Evolutionary conservation across 2,888 invertebrate genomes (phyloP).

Genomic region (Hirtodrosophila trivittata): DNA sequence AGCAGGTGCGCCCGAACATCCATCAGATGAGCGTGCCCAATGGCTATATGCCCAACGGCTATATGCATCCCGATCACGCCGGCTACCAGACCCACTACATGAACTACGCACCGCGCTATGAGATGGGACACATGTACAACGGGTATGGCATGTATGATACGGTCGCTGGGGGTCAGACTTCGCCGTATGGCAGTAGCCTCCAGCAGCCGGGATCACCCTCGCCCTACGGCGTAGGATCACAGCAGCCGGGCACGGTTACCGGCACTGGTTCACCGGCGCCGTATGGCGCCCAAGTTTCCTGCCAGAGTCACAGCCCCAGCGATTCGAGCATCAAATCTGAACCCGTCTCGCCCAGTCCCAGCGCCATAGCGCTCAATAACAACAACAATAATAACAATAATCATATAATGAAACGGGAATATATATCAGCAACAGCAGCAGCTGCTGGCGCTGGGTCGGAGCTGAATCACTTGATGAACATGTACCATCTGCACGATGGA

Average conservation of each 20-base stretch:
- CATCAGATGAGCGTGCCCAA: slow-evolving; percentile 93
- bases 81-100: slow-evolving; percentile 90
- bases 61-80: slow-evolving; percentile 90
- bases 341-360: slow-evolving; percentile 91
- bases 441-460: slow-evolving; percentile 85
- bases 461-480: slow-evolving; percentile 87
- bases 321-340: slow-evolving; percentile 95
- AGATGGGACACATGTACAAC: slow-evolving; percentile 92
- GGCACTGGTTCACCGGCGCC: slow-evolving; percentile 43
- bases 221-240: slow-evolving; percentile 85
- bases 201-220: slow-evolving; percentile 89
- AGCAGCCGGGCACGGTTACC: slow-evolving; percentile 43
- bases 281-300: slow-evolving; percentile 86
- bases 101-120: slow-evolving; percentile 92
- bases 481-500: slow-evolving; percentile 88
- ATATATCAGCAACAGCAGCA: slow-evolving; percentile 83
- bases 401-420: slow-evolving; percentile 88
- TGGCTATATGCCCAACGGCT: slow-evolving; percentile 98
- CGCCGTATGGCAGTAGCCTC: slow-evolving; percentile 88
- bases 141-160: slow-evolving; percentile 91
- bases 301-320: slow-evolving; percentile 92
- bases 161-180: slow-evolving; percentile 88
- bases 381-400: slow-evolving; percentile 79
- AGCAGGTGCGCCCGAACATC: slow-evolving; percentile 90
- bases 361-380: slow-evolving; percentile 80